phyloP scores from a whole-genome alignment of 2,797 vertebrate genomes.

The Tauraco hartlaubi region DNA sequence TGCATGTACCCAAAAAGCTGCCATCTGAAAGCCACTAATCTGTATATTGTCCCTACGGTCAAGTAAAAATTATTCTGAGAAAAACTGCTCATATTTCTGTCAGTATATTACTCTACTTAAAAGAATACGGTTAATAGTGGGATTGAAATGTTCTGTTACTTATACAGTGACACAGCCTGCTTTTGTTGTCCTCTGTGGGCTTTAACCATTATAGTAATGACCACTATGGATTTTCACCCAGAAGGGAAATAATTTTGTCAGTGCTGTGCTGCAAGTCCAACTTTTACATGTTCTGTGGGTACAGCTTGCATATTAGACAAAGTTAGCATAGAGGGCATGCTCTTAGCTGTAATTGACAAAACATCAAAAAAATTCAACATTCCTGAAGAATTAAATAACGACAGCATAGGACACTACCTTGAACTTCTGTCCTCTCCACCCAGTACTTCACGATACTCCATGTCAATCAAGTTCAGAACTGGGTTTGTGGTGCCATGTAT shows the following conservation, averaged over 20 bases:
- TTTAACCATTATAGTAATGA: conserved; percentile 4
- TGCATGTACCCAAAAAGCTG: not conserved
- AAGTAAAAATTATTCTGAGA: not conserved
- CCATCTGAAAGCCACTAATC: not conserved
- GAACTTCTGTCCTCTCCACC: not conserved
- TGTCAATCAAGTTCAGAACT: not conserved
- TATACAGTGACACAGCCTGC: not conserved
- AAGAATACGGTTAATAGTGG: not conserved
- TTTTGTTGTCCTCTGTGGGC: not conserved
- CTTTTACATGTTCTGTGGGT: not conserved
- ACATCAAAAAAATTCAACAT: not conserved
- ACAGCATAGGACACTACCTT: not conserved
- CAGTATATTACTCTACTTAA: not conserved
- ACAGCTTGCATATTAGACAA: not conserved
- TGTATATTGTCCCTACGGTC: not conserved
- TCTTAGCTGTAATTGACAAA: not conserved
- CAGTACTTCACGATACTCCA: not conserved
- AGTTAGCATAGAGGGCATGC: not conserved
- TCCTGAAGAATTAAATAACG: not conserved
- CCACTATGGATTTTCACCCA: not conserved
- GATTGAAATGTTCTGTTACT: not conserved
- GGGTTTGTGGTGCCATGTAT: not conserved
- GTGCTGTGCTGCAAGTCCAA: not conserved
- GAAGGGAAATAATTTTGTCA: not conserved
- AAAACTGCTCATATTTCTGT: not conserved